Base-by-base conservation (phyloP, 2,113 vertebrate genomes). In the Crypturellus undulatus region DNA sequence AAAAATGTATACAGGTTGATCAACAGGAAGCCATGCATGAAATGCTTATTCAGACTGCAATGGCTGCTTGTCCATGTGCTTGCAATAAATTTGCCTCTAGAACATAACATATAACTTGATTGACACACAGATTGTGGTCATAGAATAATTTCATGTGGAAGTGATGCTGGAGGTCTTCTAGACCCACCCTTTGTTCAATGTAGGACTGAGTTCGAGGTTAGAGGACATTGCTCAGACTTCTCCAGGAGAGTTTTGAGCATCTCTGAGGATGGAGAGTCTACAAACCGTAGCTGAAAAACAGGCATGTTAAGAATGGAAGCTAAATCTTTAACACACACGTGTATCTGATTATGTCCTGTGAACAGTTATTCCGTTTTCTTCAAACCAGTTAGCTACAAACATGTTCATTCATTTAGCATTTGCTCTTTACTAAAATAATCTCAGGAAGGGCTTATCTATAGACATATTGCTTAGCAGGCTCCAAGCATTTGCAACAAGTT, bases 251-350 rank as follows among this genome's bases (percentile, higher is more conserved):
- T 3, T 32, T 9, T 6, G 4, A 51, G 2, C 25, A 72, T 34
- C 30, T 58, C 54, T 5, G 2, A 32, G 54, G 54, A 58, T 58
- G 54, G 28, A 58, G 16, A 32, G 32, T 58, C 26, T 51, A 18
- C 38, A 51, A 79, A 47, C 36, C 24, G 20, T 7, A 67, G 60
- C 0, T 49, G 43, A 65, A 84, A 80, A 80, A 38, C 6, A 65
- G 1, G 0, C 21, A 12, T 1, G 3, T 13, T 9, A 19, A 68
- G 54, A 69, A 84, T 47, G 47, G 20, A 16, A 73, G 45, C 59
- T 76, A 0, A 3, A 8, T 51, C n/a, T 78, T 19, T 20, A 51
- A 40, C 18, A 32, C 30, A 58, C 0, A 0, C 40, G 24, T 51
- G 47, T 0, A 1, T n/a, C n/a, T 70, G 45, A 22, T 43, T 11